These are phyloP conservation scores for Zaprionus africanus DNA, from an alignment of 1,140 invertebrate species.

Conservation along the genomic window DNA sequence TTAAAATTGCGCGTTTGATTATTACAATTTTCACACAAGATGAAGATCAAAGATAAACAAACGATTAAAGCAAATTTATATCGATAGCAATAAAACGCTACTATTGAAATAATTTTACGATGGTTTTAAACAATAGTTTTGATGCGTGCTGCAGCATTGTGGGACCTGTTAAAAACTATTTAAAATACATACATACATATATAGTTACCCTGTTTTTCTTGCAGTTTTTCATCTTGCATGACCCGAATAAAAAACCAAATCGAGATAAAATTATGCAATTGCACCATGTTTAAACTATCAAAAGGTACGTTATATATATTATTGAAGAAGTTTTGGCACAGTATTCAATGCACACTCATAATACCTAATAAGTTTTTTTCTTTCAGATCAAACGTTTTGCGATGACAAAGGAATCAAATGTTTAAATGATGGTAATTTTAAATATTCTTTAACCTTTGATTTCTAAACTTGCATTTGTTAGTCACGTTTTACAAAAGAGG, in stretches of 20 bases:
- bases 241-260: conserved; percentile 56
- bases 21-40: no score
- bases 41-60: no score
- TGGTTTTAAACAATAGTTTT: no score
- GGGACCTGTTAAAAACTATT: not conserved
- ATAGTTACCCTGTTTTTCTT: not conserved
- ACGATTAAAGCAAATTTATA: no score
- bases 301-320: conserved; percentile 26
- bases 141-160: no score
- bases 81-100: no score
- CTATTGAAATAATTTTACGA: no score
- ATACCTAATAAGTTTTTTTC: no score
- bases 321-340: not conserved
- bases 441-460: not conserved
- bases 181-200: not conserved
- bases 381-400: conserved; percentile 40
- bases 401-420: conserved; percentile 46
- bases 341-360: no score
- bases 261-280: conserved; percentile 59
- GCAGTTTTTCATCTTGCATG: conserved; percentile 71
- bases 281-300: conserved; percentile 48
- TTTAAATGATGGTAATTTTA: conserved; percentile 41
- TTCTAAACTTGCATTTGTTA: not conserved
- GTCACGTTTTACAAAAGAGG: not conserved
- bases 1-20: no score